Conservation (phyloP, 2,113 vertebrate genomes). For the Lepidothrix coronata region DNA sequence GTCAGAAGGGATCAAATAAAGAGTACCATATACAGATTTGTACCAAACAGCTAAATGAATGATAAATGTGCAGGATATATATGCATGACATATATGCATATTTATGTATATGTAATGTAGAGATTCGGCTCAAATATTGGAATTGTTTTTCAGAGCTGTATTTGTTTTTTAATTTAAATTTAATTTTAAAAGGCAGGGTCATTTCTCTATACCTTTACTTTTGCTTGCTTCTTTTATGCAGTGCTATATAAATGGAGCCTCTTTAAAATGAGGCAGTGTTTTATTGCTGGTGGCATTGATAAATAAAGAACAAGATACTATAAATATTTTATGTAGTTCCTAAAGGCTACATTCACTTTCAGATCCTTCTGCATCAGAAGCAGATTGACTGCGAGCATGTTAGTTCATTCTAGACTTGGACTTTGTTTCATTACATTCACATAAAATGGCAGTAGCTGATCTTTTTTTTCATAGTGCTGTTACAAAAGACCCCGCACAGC, state of each 20-base stretch:
- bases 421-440: not conserved
- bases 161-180: not conserved
- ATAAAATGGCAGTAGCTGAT: not conserved
- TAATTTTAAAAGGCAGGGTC: not conserved
- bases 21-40: not conserved
- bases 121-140: not conserved
- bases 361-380: conserved; percentile 20
- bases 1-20: not conserved
- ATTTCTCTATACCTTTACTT: not conserved
- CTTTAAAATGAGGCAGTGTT: conserved; percentile 29
- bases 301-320: conserved; percentile 62
- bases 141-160: not conserved
- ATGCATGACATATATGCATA: not conserved
- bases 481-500: not conserved
- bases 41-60: not conserved
- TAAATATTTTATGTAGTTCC: conserved; percentile 63
- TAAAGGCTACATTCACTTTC: conserved; percentile 53
- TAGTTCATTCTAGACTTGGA: not conserved
- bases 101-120: not conserved
- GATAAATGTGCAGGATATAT: not conserved
- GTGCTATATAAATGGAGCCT: not conserved
- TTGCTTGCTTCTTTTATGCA: not conserved
- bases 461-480: not conserved
- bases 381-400: not conserved
- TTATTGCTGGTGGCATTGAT: conserved; percentile 53